These are phyloP conservation scores for Nyctereutes procyonoides DNA, from an alignment of 2,113 vertebrate species.

Conservation along the genomic window DNA sequence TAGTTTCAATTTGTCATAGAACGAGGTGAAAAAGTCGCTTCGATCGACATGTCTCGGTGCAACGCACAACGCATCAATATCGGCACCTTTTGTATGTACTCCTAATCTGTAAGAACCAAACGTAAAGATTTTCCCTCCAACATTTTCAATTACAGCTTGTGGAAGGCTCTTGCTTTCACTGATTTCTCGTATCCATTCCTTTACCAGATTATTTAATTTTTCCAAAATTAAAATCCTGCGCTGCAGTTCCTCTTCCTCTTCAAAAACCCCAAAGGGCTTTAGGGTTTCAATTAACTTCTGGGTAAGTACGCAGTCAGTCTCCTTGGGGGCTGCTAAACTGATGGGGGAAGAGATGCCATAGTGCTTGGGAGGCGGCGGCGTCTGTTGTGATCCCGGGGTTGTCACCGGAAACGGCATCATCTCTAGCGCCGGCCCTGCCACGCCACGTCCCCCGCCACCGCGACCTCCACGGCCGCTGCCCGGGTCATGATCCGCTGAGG, in stretches of 20 bases:
- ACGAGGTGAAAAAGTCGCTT: slow-evolving; percentile 93
- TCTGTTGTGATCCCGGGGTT: slow-evolving; percentile 87
- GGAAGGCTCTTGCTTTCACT: slow-evolving; percentile 93
- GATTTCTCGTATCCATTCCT: slow-evolving; percentile 93
- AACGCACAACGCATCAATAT: slow-evolving; percentile 94
- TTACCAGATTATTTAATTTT: slow-evolving; percentile 92
- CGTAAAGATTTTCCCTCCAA: slow-evolving; percentile 93
- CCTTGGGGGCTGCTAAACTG: slow-evolving; percentile 91
- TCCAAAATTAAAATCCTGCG: slow-evolving; percentile 93
- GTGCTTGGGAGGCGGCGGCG: slow-evolving; percentile 86
- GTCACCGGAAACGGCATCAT: slow-evolving; percentile 83
- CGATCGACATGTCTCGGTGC: slow-evolving; percentile 92
- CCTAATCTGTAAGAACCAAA: slow-evolving; percentile 94
- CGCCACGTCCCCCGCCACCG: slow-evolving; percentile 40
- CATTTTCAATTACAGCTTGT: slow-evolving; percentile 88
- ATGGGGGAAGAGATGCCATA: slow-evolving; percentile 92
- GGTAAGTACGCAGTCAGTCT: slow-evolving; percentile 90
- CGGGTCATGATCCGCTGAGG: slow-evolving; percentile 67
- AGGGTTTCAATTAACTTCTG: slow-evolving; percentile 91
- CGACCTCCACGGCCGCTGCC: slow-evolving; percentile 45
- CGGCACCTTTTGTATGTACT: slow-evolving; percentile 93
- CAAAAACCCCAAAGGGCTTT: slow-evolving; percentile 91
- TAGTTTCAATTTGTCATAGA: slow-evolving; percentile 92
- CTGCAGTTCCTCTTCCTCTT: slow-evolving; percentile 92
- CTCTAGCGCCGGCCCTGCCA: slow-evolving; percentile 60